Evolutionary conservation across 2,888 invertebrate species (phyloP).

Genomic region (Drosophila pegasa): DNA sequence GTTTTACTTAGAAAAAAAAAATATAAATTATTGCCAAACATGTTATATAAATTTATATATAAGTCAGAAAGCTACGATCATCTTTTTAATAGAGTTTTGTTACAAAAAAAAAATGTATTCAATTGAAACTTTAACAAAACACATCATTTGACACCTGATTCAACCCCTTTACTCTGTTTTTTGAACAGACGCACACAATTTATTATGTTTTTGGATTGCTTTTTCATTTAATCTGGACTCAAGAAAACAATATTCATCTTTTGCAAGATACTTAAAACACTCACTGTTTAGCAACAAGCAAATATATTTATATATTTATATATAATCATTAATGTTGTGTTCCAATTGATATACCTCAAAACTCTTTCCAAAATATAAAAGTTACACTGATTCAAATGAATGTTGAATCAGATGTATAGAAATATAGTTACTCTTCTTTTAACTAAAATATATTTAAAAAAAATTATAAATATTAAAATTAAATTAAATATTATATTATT

Average conservation of each 20-base stretch:
- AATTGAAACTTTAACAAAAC: background rate
- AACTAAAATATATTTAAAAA: background rate
- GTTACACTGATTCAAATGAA: background rate
- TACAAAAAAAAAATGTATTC: no score
- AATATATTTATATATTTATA: conserved; percentile 5
- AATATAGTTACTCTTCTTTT: background rate
- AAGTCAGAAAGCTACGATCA: no score
- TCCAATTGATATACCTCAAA: conserved; percentile 9
- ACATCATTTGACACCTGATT: background rate
- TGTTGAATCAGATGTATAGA: no score
- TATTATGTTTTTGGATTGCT: conserved; percentile 24
- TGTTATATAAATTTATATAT: background rate
- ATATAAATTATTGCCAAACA: background rate
- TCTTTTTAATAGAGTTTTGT: no score
- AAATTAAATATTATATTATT: background rate
- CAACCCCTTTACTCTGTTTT: background rate
- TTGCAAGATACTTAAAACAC: conserved; percentile 33
- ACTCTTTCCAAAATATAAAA: conserved; percentile 27
- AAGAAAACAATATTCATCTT: background rate
- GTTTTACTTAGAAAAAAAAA: background rate
- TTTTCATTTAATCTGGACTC: conserved; percentile 15
- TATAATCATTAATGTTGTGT: conserved; percentile 51
- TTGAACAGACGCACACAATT: conserved; percentile 4
- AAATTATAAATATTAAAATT: background rate
- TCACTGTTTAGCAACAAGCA: conserved; percentile 19